Evolutionary conservation across 2,888 invertebrate species (phyloP).

Genomic region (Gymnocheta viridis): DNA sequence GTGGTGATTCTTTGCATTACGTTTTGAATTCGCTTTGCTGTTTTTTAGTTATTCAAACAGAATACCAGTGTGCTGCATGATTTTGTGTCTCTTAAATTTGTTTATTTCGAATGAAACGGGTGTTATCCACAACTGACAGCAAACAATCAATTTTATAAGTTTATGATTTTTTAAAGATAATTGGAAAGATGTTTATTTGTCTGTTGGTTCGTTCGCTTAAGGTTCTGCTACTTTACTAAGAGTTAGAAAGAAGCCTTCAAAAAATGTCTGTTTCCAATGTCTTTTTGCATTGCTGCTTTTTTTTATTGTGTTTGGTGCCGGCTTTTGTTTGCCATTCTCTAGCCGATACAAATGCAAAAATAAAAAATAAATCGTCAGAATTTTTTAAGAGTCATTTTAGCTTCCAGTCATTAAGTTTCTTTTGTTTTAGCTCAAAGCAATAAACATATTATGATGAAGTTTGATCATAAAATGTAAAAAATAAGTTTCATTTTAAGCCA

Average conservation of each 20-base stretch:
- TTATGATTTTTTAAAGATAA: slow-evolving; percentile 64
- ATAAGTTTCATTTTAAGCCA: slow-evolving; percentile 21
- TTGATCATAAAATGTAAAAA: slow-evolving; percentile 26
- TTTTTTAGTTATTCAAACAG: slow-evolving; percentile 11
- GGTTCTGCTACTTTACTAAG: slow-evolving; percentile 13
- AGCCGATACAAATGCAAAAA: not conserved
- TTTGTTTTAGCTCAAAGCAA: slow-evolving; percentile 27
- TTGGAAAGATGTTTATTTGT: slow-evolving; percentile 56
- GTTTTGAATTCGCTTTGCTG: not conserved
- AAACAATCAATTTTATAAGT: slow-evolving; percentile 63
- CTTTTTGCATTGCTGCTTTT: not conserved
- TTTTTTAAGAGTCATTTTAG: slow-evolving; percentile 9
- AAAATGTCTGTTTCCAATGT: slow-evolving; percentile 29
- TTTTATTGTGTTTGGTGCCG: not conserved
- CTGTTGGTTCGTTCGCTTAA: not conserved
- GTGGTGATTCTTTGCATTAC: slow-evolving; percentile 43
- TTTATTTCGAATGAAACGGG: slow-evolving; percentile 46
- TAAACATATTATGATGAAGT: slow-evolving; percentile 24
- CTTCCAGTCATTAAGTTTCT: slow-evolving; percentile 18
- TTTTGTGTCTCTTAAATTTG: not conserved
- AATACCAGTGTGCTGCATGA: not conserved
- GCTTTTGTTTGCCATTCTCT: slow-evolving; percentile 10
- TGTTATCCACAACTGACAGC: slow-evolving; percentile 66
- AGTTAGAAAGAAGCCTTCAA: not conserved
- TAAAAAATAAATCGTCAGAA: slow-evolving; percentile 20